Base-by-base conservation (phyloP, 2,888 invertebrate genomes). In the Cantharis nigra region DNA sequence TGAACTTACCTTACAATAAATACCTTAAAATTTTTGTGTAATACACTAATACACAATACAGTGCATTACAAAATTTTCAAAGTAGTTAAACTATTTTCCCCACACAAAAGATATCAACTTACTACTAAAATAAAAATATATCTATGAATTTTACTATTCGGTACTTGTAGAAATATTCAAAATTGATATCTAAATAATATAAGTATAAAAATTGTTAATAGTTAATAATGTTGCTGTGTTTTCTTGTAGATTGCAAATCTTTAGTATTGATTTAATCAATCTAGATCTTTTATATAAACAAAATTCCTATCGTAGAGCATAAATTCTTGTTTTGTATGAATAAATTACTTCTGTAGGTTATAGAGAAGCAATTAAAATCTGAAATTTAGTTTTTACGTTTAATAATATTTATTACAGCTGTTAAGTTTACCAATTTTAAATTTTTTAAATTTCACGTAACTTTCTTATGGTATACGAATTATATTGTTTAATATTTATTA, bases 401-500 rank as follows among this genome's bases (percentile, higher is more conserved):
- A n/a, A 49, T n/a, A n/a, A 49, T 49, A 49, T 49, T 49, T 49
- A 49, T 49, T 49, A 49, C 9, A n/a, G 49, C 49, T n/a, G n/a
- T 49, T 49, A 49, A 49, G 49, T 49, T 49, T 49, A 49, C 49
- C n/a, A 49, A 49, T 49, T 49, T 49, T 49, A 49, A n/a, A 49
- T 49, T 49, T 49, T 49, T 49, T 49, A n/a, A 49, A 49, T 49
- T 49, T 49, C n/a, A 49, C 49, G 49, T 49, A 49, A 49, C n/a
- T 49, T 49, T 49, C 49, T 49, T 49, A 49, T 64, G 18, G 74
- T 67, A 72, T 23, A 63, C 64, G 49, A 16, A 26, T 69, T 73
- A 78, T 72, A 69, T 78, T 76, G 71, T 85, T 85, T 84, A 86
- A 86, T 85, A 86, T 85, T 86, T 85, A 85, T 85, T 82, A 81